These are phyloP conservation scores for Limnephilus auricula DNA, from an alignment of 2,888 invertebrate species.

Conservation along the genomic window DNA sequence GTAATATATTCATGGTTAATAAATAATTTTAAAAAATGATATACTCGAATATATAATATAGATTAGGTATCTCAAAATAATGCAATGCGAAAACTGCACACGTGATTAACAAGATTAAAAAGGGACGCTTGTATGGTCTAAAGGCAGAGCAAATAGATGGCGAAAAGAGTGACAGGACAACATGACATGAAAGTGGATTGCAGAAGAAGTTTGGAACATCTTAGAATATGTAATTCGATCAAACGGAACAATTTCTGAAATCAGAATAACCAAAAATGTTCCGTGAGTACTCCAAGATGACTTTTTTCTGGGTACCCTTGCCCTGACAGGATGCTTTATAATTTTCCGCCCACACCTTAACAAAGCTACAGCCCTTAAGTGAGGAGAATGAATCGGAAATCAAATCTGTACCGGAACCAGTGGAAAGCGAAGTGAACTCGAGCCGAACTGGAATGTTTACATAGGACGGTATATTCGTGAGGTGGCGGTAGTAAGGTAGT, in stretches of 20 bases:
- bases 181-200: not conserved
- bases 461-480: conserved; percentile 44
- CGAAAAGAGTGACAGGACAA: not conserved
- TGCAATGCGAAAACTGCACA: not conserved
- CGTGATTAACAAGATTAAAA: not conserved
- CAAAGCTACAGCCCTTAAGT: conserved; percentile 34
- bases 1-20: no score
- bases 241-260: not conserved
- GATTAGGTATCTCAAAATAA: not conserved
- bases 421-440: conserved; percentile 53
- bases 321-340: not conserved
- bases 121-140: not conserved
- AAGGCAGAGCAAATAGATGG: not conserved
- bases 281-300: not conserved
- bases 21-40: no score
- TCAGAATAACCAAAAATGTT: not conserved
- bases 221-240: not conserved
- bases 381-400: conserved; percentile 63
- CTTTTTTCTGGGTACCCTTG: not conserved
- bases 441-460: conserved; percentile 60
- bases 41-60: no score
- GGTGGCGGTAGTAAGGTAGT: not conserved
- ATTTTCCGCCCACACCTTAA: not conserved
- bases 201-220: not conserved
- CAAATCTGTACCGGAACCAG: conserved; percentile 64